Base-by-base conservation (phyloP, 2,888 invertebrate species). In the Nemoura dubitans region DNA sequence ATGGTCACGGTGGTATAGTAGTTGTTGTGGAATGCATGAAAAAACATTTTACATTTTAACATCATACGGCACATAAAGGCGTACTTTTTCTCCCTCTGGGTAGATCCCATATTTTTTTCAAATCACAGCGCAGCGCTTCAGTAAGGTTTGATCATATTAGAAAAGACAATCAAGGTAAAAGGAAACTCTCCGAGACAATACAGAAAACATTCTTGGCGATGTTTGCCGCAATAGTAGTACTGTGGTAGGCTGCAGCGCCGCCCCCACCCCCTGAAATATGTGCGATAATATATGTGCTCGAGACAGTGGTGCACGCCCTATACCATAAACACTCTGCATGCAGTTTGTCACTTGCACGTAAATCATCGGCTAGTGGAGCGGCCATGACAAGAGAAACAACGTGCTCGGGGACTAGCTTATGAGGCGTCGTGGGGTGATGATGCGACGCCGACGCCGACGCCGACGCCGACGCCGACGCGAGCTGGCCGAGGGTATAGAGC, bases 301-400 rank as follows among this genome's bases (percentile, higher is more conserved):
- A 76, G 84, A 84, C 29, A 30, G 27, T 27, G 25, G 76, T 27
- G 84, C 84, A 84, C 84, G 84, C 84, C 84, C 84, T 83, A n/a
- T n/a, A 25, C 84, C 59, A 84, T 84, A 84, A 84, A 84, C 84
- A 84, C 84, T 76, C 26, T 43, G 76, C 84, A 76, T 76, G 76
- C 84, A 84, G 84, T 84, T 84, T 84, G 84, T 84, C 84, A 76
- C 76, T 14, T 0, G 84, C 26, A 28, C 3, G 27, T 84, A 84
- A 84, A 76, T 84, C 81, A 81, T 30, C 28, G 81, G 29, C 21
- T 78, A 25, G 78, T 78, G 78, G 78, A 5, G 78, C 0, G 5
- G 81, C 27, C 27, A 81, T 81, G 81, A 81, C 81, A 29, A 59
- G 59, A 59, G 59, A 59, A 59, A 59, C 59, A 59, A 59, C 59